Evolutionary conservation across 2,888 invertebrate species (phyloP), one percentile per base, ranked within the genome.

Genomic region (Bellardia bayeri): DNA sequence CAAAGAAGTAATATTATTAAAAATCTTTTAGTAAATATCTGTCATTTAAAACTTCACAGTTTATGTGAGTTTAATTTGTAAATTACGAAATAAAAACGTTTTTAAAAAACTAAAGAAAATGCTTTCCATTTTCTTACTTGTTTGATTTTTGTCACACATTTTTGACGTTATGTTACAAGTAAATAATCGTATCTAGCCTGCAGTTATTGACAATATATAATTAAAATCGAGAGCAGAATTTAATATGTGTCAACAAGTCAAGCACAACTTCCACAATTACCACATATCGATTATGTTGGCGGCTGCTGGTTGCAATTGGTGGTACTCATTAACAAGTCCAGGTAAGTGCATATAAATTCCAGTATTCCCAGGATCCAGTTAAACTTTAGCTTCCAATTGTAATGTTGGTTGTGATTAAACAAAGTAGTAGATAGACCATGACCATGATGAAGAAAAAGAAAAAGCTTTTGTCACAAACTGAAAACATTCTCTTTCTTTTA

Each of bases 141-240:
- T 82, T 82, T 75, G 74, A 74, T 82, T 80, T 82, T 86, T 83
- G 86, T 80, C 83, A 83, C 71, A 80, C 78, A 23, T 61, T 80
- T 16, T 63, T 75, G 58, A 63, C 23, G 1, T 23, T 23, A 23
- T 42, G 30, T 75, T 58, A 49, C 37, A 75, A 61, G 5, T n/a
- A 30, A 14, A 58, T 58, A 37, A 40, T 61, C 30, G 51, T 69
- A 81, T 82, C 68, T 84, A 56, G 79, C 87, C 87, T 85, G 82
- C 81, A 82, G 81, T 85, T 85, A 82, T 75, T 79, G 45, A 30
- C 75, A 82, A 85, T 71, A 85, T 79, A 69, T 87, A 76, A 85
- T 85, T 85, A 37, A n/a, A 37, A 37, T 37, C 37, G 1, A 1
- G 1, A 68, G 45, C 45, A 72, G 45, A 45, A 71, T 76, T 81